A percentile compares a stretch with the other conserved stretches of the same genome.
phyloP scores from a whole-genome alignment of 2,113 vertebrate species.

The Mugil cephalus region DNA sequence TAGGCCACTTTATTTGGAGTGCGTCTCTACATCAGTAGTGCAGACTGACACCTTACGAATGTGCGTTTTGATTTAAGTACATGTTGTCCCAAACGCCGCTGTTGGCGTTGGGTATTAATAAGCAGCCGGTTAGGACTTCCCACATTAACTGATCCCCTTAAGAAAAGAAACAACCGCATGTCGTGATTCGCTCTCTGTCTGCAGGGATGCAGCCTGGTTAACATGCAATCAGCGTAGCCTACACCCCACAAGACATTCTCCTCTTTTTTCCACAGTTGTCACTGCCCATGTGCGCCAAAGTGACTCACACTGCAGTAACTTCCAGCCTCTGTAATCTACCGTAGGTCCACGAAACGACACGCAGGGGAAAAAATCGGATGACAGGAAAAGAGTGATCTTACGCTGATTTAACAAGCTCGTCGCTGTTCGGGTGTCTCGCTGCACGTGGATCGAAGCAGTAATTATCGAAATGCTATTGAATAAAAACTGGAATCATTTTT shows the following conservation, averaged over 20 bases:
- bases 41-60: too few species aligned
- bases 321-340: constrained; percentile 76
- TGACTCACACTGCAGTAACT: constrained; percentile 90
- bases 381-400: not conserved
- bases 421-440: not conserved
- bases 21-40: not conserved
- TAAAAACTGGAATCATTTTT: not conserved
- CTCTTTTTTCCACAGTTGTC: constrained; percentile 71
- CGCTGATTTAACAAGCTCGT: constrained; percentile 8
- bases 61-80: not conserved
- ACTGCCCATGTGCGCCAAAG: constrained; percentile 87
- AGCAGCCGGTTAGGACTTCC: constrained; percentile 30
- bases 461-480: not conserved
- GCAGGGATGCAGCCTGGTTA: constrained; percentile 66
- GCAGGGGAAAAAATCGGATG: constrained; percentile 45
- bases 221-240: constrained; percentile 67
- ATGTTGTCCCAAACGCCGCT: not conserved
- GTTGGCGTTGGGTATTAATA: not conserved
- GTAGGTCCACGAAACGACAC: constrained; percentile 68
- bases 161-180: not conserved
- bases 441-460: constrained; percentile 7
- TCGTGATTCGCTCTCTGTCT: constrained; percentile 46
- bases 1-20: constrained; percentile 32
- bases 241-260: constrained; percentile 64
- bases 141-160: constrained; percentile 8